Percentiles rank a stretch among this genome's conserved stretches.
Evolutionary conservation across 2,888 invertebrate species (phyloP).

Genomic region (Pachymerium ferrugineum): DNA sequence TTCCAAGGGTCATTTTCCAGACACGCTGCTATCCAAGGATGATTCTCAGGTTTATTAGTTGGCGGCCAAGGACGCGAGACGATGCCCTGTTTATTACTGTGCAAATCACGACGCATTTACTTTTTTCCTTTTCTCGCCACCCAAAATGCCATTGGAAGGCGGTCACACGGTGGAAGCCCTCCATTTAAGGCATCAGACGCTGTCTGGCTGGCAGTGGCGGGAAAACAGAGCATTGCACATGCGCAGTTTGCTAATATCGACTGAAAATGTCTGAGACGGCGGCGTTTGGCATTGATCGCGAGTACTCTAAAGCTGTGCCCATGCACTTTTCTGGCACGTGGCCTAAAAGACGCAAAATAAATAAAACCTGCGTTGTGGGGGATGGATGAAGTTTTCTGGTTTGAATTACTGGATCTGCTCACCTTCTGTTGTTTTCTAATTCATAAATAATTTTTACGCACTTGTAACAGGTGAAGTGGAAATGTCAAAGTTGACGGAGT

Average conservation of each 20-base stretch:
- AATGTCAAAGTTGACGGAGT: not conserved
- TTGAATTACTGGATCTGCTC: too few species aligned
- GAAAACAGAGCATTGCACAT: not conserved
- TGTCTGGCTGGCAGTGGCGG: conserved; percentile 1
- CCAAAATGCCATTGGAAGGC: too few species aligned
- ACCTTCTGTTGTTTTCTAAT: not conserved
- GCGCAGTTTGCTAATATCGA: not conserved
- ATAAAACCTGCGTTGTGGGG: too few species aligned
- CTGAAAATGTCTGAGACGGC: not conserved
- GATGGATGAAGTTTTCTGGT: too few species aligned
- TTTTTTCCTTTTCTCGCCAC: too few species aligned
- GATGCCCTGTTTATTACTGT: too few species aligned
- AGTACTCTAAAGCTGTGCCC: not conserved
- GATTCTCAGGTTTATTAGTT: too few species aligned
- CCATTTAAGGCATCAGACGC: not conserved
- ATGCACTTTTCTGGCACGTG: not conserved
- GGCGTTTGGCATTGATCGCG: conserved; percentile 3
- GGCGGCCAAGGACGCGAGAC: too few species aligned
- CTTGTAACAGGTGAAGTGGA: not conserved
- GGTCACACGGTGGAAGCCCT: too few species aligned
- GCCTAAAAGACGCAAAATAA: not conserved
- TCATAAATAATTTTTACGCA: not conserved
- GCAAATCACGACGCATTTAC: too few species aligned
- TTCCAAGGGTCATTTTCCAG: too few species aligned
- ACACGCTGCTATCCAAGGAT: too few species aligned